These are phyloP conservation scores for Erythrocebus patas DNA, from an alignment of 2,113 vertebrate genomes.

Conservation along the genomic window DNA sequence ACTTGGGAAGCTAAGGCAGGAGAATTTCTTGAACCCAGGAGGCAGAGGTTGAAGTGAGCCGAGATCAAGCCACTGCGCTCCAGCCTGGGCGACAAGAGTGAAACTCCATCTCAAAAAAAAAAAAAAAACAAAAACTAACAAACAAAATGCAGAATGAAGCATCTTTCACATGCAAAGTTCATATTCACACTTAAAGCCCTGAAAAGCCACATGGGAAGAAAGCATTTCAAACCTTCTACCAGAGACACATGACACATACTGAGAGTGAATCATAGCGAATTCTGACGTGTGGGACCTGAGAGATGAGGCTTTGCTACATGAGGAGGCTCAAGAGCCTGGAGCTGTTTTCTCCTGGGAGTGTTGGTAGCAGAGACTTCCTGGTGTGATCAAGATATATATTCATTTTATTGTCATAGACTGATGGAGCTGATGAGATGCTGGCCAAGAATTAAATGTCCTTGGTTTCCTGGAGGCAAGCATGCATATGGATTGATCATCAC, in stretches of 20 bases:
- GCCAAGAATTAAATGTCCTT: constrained; percentile 18
- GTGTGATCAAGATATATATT: not conserved
- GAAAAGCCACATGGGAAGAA: not conserved
- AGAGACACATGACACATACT: not conserved
- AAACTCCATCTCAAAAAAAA: too few relatives aligned
- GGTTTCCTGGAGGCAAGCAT: not conserved
- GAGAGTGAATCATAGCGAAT: not conserved
- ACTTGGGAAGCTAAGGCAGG: too few relatives aligned
- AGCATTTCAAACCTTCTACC: not conserved
- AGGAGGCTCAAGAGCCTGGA: not conserved
- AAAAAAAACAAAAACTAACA: too few relatives aligned
- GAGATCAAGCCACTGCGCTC: accelerated
- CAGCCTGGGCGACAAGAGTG: too few relatives aligned
- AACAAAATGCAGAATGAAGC: not conserved
- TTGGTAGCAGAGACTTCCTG: not conserved
- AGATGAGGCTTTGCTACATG: not conserved
- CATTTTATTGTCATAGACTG: constrained; percentile 36
- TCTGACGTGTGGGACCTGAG: not conserved
- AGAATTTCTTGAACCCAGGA: too few relatives aligned
- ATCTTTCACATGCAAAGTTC: not conserved
- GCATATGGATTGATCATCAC: not conserved
- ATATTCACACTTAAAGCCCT: not conserved
- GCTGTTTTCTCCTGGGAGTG: not conserved
- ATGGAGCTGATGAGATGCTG: constrained; percentile 23
- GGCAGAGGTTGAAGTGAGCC: too few relatives aligned